Evolutionary conservation across 2,888 invertebrate species (phyloP).

Genomic region (Machimus atricapillus): DNA sequence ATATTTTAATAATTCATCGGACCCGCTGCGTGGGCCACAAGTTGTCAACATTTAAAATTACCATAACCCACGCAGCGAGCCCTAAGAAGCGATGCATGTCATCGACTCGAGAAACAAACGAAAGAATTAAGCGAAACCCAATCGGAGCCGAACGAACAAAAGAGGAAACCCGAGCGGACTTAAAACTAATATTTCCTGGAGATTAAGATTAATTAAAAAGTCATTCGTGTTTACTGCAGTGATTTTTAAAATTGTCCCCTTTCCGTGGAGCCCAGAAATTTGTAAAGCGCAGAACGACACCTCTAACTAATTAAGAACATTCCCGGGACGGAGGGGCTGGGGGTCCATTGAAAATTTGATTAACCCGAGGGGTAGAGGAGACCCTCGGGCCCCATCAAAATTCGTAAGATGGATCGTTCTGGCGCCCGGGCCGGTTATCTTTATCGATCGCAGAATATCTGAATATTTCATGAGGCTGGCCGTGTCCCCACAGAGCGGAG

Average conservation of each 20-base stretch:
- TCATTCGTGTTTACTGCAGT: slow-evolving; percentile 29
- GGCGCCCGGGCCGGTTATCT: slow-evolving; percentile 30
- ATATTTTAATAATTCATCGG: slow-evolving; percentile 3
- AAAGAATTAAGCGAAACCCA: not conserved
- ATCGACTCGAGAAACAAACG: not conserved
- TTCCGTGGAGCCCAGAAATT: not conserved
- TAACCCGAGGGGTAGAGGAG: not conserved
- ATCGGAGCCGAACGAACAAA: not conserved
- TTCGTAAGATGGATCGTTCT: slow-evolving; percentile 35
- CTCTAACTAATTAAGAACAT: slow-evolving; percentile 35
- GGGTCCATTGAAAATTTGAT: slow-evolving; percentile 34
- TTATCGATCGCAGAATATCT: slow-evolving; percentile 37
- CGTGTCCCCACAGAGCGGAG: not conserved
- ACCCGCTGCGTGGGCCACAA: slow-evolving; percentile 11
- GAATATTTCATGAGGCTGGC: slow-evolving; percentile 37
- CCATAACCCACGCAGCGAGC: not conserved
- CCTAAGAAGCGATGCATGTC: not conserved
- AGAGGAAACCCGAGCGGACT: not conserved
- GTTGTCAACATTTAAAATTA: slow-evolving; percentile 8
- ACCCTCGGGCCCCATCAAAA: slow-evolving; percentile 17
- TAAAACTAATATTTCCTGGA: slow-evolving; percentile 9
- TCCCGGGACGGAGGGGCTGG: not conserved
- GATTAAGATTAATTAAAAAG: slow-evolving; percentile 36
- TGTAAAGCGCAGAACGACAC: slow-evolving; percentile 23
- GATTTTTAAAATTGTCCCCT: slow-evolving; percentile 27